These are phyloP conservation scores for Ceratosolen fusciceps DNA, from an alignment of 1,140 invertebrate species.

Conservation along the genomic window DNA sequence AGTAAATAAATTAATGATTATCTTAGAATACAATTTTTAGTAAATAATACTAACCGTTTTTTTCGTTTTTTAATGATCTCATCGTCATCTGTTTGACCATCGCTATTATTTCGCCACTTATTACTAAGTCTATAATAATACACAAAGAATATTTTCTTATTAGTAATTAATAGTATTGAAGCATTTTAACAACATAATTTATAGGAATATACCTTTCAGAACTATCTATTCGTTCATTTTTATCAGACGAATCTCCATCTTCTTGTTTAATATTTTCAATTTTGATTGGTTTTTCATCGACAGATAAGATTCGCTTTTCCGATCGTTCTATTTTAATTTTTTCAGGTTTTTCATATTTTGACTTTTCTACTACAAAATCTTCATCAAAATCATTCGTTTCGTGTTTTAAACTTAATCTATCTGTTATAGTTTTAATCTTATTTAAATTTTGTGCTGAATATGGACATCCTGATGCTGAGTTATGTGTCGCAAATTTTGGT, in stretches of 20 bases:
- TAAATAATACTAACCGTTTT: conserved; percentile 57
- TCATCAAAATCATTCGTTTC: conserved; percentile 65
- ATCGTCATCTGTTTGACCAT: conserved; percentile 66
- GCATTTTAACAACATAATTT: background rate
- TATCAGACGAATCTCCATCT: conserved; percentile 63
- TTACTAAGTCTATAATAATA: conserved; percentile 56
- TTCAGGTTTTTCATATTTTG: conserved; percentile 63
- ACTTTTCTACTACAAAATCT: conserved; percentile 56
- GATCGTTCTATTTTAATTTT: conserved; percentile 58
- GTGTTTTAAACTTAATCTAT: conserved; percentile 71
- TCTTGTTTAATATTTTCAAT: conserved; percentile 63
- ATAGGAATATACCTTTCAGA: conserved; percentile 58
- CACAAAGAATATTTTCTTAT: conserved; percentile 35
- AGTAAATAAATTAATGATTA: no score
- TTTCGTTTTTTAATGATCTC: conserved; percentile 63
- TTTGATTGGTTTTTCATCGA: conserved; percentile 60
- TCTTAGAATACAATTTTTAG: background rate
- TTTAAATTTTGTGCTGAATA: conserved; percentile 82
- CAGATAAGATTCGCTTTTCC: conserved; percentile 54
- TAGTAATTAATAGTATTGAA: background rate
- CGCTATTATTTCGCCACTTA: conserved; percentile 61
- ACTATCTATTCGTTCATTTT: conserved; percentile 60
- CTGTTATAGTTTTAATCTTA: conserved; percentile 73
- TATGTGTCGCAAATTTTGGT: conserved; percentile 82
- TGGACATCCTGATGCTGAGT: conserved; percentile 85